Evolutionary conservation across 2,888 invertebrate genomes (phyloP).

Genomic region (Zeuzera pyrina): DNA sequence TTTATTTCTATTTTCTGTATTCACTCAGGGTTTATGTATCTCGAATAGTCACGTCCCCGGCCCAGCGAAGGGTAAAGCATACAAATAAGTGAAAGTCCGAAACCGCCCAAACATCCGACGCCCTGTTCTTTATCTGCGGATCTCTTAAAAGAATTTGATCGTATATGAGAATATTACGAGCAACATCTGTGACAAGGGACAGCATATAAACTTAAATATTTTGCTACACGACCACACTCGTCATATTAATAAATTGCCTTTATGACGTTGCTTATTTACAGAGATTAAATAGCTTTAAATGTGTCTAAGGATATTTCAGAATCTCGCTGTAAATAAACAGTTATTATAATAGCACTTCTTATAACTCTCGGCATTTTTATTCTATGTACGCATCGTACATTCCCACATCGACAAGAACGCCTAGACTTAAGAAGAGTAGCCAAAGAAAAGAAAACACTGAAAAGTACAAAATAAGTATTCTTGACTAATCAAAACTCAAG

Average conservation of each 20-base stretch:
- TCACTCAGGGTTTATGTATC: slow-evolving; percentile 71
- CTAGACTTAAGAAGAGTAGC: too few relatives aligned
- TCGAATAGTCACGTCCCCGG: slow-evolving; percentile 71
- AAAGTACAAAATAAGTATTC: too few relatives aligned
- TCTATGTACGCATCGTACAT: too few relatives aligned
- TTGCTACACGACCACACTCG: slow-evolving; percentile 25
- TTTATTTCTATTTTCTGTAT: slow-evolving; percentile 73
- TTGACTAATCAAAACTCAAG: too few relatives aligned
- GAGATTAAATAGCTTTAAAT: too few relatives aligned
- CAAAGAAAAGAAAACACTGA: too few relatives aligned
- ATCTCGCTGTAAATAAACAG: too few relatives aligned
- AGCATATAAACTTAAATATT: slow-evolving; percentile 58
- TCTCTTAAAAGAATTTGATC: slow-evolving; percentile 72
- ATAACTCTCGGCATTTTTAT: too few relatives aligned
- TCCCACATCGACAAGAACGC: too few relatives aligned
- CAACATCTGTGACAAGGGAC: slow-evolving; percentile 69
- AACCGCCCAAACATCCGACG: slow-evolving; percentile 60
- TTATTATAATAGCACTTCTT: too few relatives aligned
- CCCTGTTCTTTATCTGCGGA: slow-evolving; percentile 69
- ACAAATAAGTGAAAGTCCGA: slow-evolving; percentile 72
- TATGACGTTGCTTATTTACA: too few relatives aligned
- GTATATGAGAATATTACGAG: slow-evolving; percentile 68
- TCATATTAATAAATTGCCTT: slow-evolving; percentile 18
- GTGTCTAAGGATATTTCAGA: too few relatives aligned
- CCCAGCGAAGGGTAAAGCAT: slow-evolving; percentile 66